Conservation (phyloP, 1,140 invertebrate genomes). For the Cotesia chilonis region DNA sequence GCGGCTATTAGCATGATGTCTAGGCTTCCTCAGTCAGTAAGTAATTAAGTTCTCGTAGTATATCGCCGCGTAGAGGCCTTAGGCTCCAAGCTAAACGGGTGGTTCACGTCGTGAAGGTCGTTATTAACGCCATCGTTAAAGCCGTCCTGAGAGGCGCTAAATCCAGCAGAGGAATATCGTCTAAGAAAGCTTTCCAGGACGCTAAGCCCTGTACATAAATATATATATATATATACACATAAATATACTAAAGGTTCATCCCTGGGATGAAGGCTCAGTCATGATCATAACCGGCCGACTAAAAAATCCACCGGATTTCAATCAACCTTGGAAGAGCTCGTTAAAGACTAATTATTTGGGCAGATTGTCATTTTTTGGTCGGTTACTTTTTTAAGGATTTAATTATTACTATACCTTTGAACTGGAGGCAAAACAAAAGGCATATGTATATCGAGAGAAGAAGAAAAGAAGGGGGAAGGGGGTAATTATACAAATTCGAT, state of each 20-base stretch:
- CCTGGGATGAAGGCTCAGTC: too few species aligned
- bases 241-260: too few species aligned
- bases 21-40: slow-evolving; percentile 41
- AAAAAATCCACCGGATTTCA: too few species aligned
- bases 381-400: too few species aligned
- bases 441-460: neutral
- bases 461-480: neutral
- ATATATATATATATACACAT: too few species aligned
- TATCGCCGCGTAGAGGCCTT: slow-evolving; percentile 18
- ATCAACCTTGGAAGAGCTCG: too few species aligned
- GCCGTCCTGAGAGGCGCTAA: slow-evolving; percentile 36
- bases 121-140: slow-evolving; percentile 52
- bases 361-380: too few species aligned
- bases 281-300: too few species aligned
- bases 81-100: slow-evolving; percentile 7
- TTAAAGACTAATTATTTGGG: too few species aligned
- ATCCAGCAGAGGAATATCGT: slow-evolving; percentile 35
- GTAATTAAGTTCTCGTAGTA: slow-evolving; percentile 46
- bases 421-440: too few species aligned
- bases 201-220: too few species aligned
- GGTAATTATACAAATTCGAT: neutral
- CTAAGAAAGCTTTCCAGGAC: neutral
- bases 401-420: too few species aligned
- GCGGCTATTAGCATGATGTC: slow-evolving; percentile 34
- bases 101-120: slow-evolving; percentile 24